Conservation (phyloP, 2,797 vertebrate genomes). For the Hapalemur alaotrensis region DNA sequence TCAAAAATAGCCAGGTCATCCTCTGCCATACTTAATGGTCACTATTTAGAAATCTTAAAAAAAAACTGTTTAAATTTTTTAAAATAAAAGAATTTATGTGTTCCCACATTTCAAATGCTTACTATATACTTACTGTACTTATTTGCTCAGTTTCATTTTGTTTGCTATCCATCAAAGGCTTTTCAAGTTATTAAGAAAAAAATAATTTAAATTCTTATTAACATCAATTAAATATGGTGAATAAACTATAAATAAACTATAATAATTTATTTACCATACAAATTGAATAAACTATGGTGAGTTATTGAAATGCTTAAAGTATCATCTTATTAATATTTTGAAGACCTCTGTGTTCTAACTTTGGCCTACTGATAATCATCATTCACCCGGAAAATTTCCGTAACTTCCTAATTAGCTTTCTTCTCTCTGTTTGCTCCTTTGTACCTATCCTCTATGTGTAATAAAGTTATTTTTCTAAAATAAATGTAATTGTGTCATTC, state of each 20-base stretch:
- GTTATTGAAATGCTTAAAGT: background rate
- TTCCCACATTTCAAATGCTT: background rate
- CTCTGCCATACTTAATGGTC: background rate
- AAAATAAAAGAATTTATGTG: background rate
- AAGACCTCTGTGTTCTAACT: background rate
- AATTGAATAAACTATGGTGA: background rate
- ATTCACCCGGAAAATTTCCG: background rate
- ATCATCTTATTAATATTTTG: background rate
- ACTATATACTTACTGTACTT: background rate
- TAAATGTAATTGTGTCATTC: background rate
- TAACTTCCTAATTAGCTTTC: background rate
- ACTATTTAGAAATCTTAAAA: background rate
- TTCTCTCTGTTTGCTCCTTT: background rate
- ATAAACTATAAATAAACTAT: background rate
- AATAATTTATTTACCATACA: background rate
- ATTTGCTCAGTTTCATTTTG: constrained; percentile 2
- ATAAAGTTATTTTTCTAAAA: background rate
- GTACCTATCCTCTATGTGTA: background rate
- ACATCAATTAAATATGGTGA: background rate
- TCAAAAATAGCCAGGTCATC: background rate
- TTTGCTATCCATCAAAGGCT: background rate
- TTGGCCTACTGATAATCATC: background rate
- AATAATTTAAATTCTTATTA: background rate
- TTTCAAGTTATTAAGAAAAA: constrained; percentile 23
- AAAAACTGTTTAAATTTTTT: background rate